A percentile compares a stretch with the other conserved stretches of the same genome.
phyloP scores from a whole-genome alignment of 2,797 vertebrate species.

The Alca torda region DNA sequence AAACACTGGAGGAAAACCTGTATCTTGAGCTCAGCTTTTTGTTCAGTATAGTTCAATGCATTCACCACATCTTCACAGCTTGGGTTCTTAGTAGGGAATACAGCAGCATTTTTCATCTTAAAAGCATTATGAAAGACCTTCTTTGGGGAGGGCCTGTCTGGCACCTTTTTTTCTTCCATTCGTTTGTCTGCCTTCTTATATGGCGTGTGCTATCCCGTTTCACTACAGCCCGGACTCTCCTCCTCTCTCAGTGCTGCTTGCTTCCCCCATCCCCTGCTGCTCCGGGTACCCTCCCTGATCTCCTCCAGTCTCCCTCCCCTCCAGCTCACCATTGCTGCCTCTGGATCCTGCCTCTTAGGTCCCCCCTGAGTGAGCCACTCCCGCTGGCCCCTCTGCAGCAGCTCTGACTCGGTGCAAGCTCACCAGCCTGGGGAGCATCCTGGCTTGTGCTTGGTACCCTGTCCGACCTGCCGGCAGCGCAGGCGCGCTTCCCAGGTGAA shows the following conservation, averaged over 20 bases:
- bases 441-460: fast-evolving
- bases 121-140: neutral
- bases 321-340: neutral
- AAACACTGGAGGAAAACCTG: neutral
- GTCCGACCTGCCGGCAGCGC: neutral
- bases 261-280: neutral
- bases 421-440: neutral
- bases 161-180: neutral
- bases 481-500: neutral
- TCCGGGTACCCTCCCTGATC: neutral
- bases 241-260: neutral
- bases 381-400: neutral
- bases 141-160: neutral
- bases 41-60: neutral
- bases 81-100: neutral
- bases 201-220: neutral
- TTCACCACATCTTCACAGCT: neutral
- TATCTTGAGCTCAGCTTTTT: neutral
- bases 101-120: neutral
- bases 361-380: fast-evolving
- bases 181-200: neutral
- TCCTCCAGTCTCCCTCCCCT: neutral
- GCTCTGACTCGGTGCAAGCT: neutral
- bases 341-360: neutral
- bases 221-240: neutral